Percentiles rank a stretch among this genome's conserved stretches.
These are phyloP conservation scores for Pachliopta kotzebuea DNA, from an alignment of 2,888 invertebrate genomes.

Conservation along the genomic window DNA sequence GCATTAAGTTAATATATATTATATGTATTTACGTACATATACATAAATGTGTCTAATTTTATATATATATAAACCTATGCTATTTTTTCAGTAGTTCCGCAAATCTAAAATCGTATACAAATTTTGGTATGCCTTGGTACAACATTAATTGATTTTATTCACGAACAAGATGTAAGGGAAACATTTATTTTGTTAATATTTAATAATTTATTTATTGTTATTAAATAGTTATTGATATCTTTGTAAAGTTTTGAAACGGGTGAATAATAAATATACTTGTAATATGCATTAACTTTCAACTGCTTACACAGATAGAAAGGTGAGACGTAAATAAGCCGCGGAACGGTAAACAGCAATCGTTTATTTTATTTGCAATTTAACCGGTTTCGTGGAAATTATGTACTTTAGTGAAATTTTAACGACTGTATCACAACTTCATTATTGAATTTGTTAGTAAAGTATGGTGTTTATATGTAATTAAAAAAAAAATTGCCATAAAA, in stretches of 20 bases:
- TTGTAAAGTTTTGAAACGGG: slow-evolving; percentile 6
- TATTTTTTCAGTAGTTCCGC: too few species aligned
- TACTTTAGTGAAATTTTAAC: slow-evolving; percentile 19
- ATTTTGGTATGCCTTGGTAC: background rate
- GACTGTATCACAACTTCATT: background rate
- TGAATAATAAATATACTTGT: slow-evolving; percentile 7
- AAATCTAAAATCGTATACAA: background rate
- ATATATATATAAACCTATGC: too few species aligned
- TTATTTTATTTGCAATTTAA: slow-evolving; percentile 28
- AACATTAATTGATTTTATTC: too few species aligned
- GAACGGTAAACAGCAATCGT: slow-evolving; percentile 26
- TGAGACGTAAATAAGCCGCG: slow-evolving; percentile 24
- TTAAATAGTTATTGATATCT: slow-evolving; percentile 7
- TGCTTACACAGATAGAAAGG: slow-evolving; percentile 24
- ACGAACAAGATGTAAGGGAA: too few species aligned
- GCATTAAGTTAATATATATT: background rate
- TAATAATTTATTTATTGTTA: background rate
- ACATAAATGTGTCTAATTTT: too few species aligned
- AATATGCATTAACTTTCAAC: slow-evolving; percentile 26
- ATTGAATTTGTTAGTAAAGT: too few species aligned
- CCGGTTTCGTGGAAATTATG: slow-evolving; percentile 18
- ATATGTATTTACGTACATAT: too few species aligned
- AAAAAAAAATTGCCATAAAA: background rate
- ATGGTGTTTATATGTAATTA: background rate
- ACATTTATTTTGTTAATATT: background rate